Conservation (phyloP, 2,797 vertebrate genomes). For the Arrhamphus sclerolepis region DNA sequence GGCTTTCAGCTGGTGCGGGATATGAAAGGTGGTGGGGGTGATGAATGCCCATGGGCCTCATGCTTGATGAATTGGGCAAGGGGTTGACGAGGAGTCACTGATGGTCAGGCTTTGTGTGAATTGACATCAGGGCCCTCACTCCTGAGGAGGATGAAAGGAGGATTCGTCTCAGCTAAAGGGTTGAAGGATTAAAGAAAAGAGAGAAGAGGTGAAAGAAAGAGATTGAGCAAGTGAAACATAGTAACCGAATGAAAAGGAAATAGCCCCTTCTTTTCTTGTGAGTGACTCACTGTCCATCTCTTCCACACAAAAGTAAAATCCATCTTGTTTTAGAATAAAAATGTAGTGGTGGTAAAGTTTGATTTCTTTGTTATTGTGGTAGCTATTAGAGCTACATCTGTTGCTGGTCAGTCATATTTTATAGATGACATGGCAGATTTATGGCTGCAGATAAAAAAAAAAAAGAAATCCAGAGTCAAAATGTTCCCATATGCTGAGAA, state of each 20-base stretch:
- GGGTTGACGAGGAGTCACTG: slow-evolving; percentile 80
- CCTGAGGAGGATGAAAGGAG: slow-evolving; percentile 71
- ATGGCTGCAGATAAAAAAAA: slow-evolving; percentile 61
- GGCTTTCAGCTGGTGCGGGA: slow-evolving; percentile 79
- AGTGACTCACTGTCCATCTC: slow-evolving; percentile 43
- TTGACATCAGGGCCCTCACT: slow-evolving; percentile 69
- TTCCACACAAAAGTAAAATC: slow-evolving; percentile 31
- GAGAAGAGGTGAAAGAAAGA: slow-evolving; percentile 46
- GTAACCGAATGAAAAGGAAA: slow-evolving; percentile 55
- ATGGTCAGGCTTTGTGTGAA: slow-evolving; percentile 76
- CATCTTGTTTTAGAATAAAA: slow-evolving; percentile 60
- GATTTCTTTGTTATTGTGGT: slow-evolving; percentile 65
- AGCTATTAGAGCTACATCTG: slow-evolving; percentile 78
- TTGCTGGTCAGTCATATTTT: slow-evolving; percentile 81
- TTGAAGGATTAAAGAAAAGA: slow-evolving; percentile 63
- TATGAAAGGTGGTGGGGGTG: slow-evolving; percentile 79
- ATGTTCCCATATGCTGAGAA: slow-evolving; percentile 83
- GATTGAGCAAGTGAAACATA: slow-evolving; percentile 40
- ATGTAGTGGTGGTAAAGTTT: slow-evolving; percentile 65
- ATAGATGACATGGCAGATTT: slow-evolving; percentile 84
- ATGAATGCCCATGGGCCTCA: slow-evolving; percentile 78
- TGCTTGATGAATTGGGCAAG: slow-evolving; percentile 76
- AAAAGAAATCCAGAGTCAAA: slow-evolving; percentile 67
- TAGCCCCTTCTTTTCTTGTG: slow-evolving; percentile 36
- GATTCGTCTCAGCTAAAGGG: slow-evolving; percentile 71